Evolutionary conservation across 2,888 invertebrate species (phyloP).

Genomic region (Neoaliturus tenellus): DNA sequence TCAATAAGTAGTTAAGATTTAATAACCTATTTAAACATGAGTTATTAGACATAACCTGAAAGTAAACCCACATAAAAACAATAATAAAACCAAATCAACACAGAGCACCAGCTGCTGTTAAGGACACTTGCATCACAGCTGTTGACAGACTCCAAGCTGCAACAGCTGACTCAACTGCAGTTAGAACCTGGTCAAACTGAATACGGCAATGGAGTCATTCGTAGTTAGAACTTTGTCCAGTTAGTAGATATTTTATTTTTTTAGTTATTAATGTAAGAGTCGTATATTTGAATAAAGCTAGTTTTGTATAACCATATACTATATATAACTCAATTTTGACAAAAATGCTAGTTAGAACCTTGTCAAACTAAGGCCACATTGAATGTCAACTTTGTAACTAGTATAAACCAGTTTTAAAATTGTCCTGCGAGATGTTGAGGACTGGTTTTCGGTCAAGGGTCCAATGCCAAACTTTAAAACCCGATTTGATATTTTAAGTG

Average conservation of each 20-base stretch:
- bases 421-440: too few species aligned
- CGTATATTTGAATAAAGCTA: conserved; percentile 5
- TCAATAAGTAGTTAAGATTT: neutral
- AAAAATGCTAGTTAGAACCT: conserved; percentile 40
- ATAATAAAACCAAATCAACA: too few species aligned
- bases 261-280: conserved; percentile 41
- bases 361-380: conserved; percentile 25
- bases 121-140: neutral
- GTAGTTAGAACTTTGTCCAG: conserved; percentile 39
- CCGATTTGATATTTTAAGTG: too few species aligned
- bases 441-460: too few species aligned
- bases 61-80: neutral
- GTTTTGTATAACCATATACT: conserved; percentile 29
- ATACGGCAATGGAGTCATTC: conserved; percentile 16
- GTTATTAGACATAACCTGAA: neutral
- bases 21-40: neutral
- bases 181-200: conserved; percentile 40
- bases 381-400: too few species aligned
- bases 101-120: too few species aligned
- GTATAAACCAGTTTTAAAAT: too few species aligned
- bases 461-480: too few species aligned
- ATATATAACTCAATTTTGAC: conserved; percentile 11
- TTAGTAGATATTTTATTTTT: conserved; percentile 33
- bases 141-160: conserved; percentile 3
- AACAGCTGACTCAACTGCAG: conserved; percentile 30